These are phyloP conservation scores for Drosophila dunni DNA, from an alignment of 1,140 invertebrate species.

Conservation along the genomic window DNA sequence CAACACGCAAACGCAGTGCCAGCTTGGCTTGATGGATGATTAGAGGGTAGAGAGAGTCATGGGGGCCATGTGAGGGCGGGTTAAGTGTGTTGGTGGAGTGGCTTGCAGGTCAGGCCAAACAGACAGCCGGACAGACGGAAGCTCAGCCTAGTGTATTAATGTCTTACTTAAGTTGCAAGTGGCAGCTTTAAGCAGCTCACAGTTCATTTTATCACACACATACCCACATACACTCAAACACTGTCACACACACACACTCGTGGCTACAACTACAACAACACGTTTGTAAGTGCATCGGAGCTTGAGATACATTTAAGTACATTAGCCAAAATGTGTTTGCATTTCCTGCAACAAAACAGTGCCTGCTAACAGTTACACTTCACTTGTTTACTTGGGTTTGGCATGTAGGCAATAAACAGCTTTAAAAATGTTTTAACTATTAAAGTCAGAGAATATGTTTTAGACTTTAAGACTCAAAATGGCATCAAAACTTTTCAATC, in stretches of 20 bases:
- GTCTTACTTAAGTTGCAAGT: conserved; percentile 64
- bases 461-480: too few species aligned
- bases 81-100: too few species aligned
- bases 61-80: too few species aligned
- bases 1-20: conserved; percentile 63
- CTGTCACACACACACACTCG: background rate
- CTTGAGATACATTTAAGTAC: conserved; percentile 27
- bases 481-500: too few species aligned
- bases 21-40: conserved; percentile 19
- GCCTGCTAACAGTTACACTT: conserved; percentile 2
- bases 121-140: conserved; percentile 46
- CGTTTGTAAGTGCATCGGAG: conserved; percentile 13
- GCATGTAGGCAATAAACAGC: background rate
- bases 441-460: background rate
- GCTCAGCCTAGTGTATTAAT: conserved; percentile 64
- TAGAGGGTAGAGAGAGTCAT: background rate
- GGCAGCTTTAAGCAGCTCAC: conserved; percentile 25
- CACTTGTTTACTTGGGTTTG: background rate
- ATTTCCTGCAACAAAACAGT: conserved; percentile 34
- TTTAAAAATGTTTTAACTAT: background rate
- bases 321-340: conserved; percentile 41
- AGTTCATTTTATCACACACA: conserved; percentile 15
- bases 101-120: background rate
- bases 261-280: background rate
- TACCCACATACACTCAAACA: background rate